Evolutionary conservation across 2,113 vertebrate genomes (phyloP).

Genomic region (Lutjanus erythropterus): DNA sequence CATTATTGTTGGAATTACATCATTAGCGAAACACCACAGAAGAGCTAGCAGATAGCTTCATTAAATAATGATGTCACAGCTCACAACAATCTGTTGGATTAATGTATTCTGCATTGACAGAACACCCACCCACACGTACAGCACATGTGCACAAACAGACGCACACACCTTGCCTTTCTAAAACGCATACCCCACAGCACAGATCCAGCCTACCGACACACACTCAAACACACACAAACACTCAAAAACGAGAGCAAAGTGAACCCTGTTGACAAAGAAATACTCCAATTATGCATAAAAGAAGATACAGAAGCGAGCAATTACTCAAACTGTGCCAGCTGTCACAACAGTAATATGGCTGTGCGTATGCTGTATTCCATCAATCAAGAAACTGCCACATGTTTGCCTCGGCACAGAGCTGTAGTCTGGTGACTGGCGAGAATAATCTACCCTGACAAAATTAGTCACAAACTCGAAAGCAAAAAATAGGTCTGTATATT

Average conservation of each 20-base stretch:
- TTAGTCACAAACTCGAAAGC: slow-evolving; percentile 11
- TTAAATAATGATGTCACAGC: slow-evolving; percentile 51
- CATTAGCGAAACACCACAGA: slow-evolving; percentile 41
- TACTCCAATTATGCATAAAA: slow-evolving; percentile 72
- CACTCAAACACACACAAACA: background rate
- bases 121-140: slow-evolving; percentile 27
- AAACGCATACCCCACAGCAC: background rate
- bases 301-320: slow-evolving; percentile 61
- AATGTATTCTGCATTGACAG: slow-evolving; percentile 48
- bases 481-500: slow-evolving; percentile 23
- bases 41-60: slow-evolving; percentile 47
- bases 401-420: slow-evolving; percentile 36
- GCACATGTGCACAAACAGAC: slow-evolving; percentile 10
- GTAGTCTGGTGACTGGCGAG: slow-evolving; percentile 38
- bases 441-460: slow-evolving; percentile 32
- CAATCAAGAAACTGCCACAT: slow-evolving; percentile 58
- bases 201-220: background rate
- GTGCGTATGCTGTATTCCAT: slow-evolving; percentile 64
- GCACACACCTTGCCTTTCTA: background rate
- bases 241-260: slow-evolving; percentile 15
- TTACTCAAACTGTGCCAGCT: slow-evolving; percentile 74
- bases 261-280: slow-evolving; percentile 65
- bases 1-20: slow-evolving; percentile 55
- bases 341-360: slow-evolving; percentile 67
- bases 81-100: slow-evolving; percentile 48